phyloP scores from a whole-genome alignment of 2,113 vertebrate genomes.

The Nestor notabilis region DNA sequence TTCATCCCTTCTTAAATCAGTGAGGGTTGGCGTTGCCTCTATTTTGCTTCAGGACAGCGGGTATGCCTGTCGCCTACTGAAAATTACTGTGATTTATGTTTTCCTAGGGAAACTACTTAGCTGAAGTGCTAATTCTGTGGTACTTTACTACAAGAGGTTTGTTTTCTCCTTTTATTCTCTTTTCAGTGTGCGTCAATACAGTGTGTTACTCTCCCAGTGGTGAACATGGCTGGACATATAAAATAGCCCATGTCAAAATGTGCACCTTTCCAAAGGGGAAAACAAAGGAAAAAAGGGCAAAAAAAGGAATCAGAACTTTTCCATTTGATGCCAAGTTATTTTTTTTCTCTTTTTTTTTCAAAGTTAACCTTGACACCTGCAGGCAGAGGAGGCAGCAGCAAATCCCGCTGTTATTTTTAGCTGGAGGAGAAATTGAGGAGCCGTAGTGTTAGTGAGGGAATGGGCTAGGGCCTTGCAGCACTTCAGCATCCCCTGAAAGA shows the following conservation, averaged over 20 bases:
- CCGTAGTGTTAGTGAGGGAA: conserved; percentile 4
- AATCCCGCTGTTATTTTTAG: conserved; percentile 50
- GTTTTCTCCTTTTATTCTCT: conserved; percentile 8
- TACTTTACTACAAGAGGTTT: not conserved
- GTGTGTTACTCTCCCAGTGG: not conserved
- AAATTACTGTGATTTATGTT: not conserved
- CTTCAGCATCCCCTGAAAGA: not conserved
- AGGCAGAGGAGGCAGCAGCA: not conserved
- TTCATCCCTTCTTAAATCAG: not conserved
- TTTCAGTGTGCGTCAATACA: not conserved
- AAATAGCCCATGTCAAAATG: not conserved
- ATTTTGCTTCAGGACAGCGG: not conserved
- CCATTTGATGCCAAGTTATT: not conserved
- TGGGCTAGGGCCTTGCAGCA: not conserved
- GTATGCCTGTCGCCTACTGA: not conserved
- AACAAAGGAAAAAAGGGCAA: not conserved
- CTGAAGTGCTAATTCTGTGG: not conserved
- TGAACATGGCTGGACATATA: not conserved
- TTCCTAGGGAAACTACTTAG: not conserved
- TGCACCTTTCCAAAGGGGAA: not conserved
- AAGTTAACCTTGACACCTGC: conserved; percentile 44
- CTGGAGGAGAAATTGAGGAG: not conserved
- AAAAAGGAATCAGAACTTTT: not conserved
- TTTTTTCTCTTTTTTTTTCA: not conserved
- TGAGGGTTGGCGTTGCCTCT: not conserved